phyloP scores from a whole-genome alignment of 2,113 vertebrate species.

The Notechis scutatus region DNA sequence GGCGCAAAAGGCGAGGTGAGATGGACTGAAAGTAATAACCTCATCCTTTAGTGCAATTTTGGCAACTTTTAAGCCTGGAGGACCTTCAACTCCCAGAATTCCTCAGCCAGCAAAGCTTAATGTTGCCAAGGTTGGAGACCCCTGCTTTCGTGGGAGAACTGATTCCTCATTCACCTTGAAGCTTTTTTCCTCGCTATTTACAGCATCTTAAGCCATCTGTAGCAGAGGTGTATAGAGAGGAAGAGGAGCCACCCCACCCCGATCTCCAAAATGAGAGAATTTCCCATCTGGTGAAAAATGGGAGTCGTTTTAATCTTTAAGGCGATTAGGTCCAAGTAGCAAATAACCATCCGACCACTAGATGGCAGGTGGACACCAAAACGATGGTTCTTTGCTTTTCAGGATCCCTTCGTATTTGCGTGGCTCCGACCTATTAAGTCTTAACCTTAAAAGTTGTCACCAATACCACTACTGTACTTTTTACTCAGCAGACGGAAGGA shows the following conservation, averaged over 20 bases:
- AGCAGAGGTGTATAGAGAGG: neutral
- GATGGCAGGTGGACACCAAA: neutral
- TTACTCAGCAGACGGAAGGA: neutral
- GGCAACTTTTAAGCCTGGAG: no score
- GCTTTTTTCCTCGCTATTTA: neutral
- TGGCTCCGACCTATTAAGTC: neutral
- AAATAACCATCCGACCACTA: neutral
- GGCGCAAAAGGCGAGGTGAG: neutral
- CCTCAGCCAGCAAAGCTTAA: no score
- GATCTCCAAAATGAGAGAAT: neutral
- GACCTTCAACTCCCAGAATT: no score
- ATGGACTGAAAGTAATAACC: neutral
- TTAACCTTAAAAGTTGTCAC: neutral
- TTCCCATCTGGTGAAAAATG: neutral
- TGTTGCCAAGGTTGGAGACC: no score
- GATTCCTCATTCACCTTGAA: neutral
- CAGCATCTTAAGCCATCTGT: neutral
- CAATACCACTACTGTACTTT: neutral
- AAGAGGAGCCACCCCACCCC: neutral
- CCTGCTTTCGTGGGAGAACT: neutral
- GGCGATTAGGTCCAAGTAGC: neutral
- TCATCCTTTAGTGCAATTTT: neutral
- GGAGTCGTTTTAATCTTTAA: neutral
- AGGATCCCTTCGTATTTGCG: rapidly evolving
- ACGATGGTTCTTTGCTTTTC: neutral